Evolutionary conservation across 1,140 invertebrate species (phyloP).

Genomic region (Ostrea denselamellosa): DNA sequence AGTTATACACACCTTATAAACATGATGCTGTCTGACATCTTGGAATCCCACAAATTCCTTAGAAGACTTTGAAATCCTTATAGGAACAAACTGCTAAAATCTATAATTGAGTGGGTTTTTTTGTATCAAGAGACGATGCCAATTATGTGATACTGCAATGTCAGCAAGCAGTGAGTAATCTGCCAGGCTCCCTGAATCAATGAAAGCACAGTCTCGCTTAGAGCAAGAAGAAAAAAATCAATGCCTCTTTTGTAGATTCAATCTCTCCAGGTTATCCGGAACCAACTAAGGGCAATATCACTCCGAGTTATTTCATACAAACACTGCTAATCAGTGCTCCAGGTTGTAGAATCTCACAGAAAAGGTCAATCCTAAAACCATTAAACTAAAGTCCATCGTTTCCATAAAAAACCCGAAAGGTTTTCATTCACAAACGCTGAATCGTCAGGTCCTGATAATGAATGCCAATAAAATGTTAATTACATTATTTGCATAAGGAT

Average conservation of each 20-base stretch:
- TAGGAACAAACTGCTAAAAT: neutral
- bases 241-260: neutral
- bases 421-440: neutral
- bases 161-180: constrained; percentile 9
- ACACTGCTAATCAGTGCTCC: neutral
- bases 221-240: neutral
- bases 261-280: neutral
- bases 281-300: neutral
- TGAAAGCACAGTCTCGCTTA: constrained; percentile 2
- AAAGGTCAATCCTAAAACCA: neutral
- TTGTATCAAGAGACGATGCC: neutral
- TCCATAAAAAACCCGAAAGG: neutral
- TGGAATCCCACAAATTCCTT: neutral
- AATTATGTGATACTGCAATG: neutral
- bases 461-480: constrained; percentile 27
- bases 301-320: neutral
- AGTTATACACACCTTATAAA: neutral
- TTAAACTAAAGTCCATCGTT: neutral
- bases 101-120: neutral
- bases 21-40: neutral
- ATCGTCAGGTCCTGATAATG: neutral
- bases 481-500: constrained; percentile 17
- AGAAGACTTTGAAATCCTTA: neutral
- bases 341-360: neutral
- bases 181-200: neutral